These are phyloP conservation scores for Toxotes lorentzi DNA, from an alignment of 2,797 vertebrate genomes.

Conservation along the genomic window DNA sequence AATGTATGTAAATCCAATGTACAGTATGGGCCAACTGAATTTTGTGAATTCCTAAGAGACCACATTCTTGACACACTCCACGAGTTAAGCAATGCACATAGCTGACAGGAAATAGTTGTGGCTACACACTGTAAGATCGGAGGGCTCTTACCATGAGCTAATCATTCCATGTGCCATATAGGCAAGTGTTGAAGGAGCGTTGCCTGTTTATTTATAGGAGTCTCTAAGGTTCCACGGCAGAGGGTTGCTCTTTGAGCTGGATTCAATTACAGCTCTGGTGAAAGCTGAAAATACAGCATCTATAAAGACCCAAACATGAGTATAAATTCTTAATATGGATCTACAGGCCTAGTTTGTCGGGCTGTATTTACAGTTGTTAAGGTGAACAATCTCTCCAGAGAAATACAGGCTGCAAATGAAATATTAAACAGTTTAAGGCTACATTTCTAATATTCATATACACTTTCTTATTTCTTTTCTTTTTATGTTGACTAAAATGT, in stretches of 20 bases:
- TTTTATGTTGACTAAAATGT: conserved; percentile 10
- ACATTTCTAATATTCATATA: conserved; percentile 3
- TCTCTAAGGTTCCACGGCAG: conserved; percentile 81
- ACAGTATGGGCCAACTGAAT: conserved; percentile 38
- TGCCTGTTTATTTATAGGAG: conserved; percentile 85
- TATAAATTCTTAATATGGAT: conserved; percentile 55
- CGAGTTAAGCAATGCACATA: conserved; percentile 66
- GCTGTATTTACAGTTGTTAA: conserved; percentile 14
- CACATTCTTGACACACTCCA: conserved; percentile 69
- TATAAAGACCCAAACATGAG: conserved; percentile 62
- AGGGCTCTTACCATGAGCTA: conserved; percentile 79
- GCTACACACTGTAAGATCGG: conserved; percentile 78
- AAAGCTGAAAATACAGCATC: conserved; percentile 75
- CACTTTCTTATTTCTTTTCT: background rate
- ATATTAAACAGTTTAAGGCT: conserved; percentile 20
- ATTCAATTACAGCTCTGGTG: conserved; percentile 82
- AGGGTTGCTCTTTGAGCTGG: conserved; percentile 75
- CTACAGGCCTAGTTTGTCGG: conserved; percentile 12
- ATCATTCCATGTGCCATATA: conserved; percentile 82
- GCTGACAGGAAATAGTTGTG: conserved; percentile 79
- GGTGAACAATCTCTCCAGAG: background rate
- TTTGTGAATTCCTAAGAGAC: conserved; percentile 66
- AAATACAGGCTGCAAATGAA: conserved; percentile 7
- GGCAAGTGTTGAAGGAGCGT: conserved; percentile 81
- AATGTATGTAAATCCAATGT: conserved; percentile 24